Conservation (phyloP, 2,797 vertebrate genomes). For the Steatocranus sp. region DNA sequence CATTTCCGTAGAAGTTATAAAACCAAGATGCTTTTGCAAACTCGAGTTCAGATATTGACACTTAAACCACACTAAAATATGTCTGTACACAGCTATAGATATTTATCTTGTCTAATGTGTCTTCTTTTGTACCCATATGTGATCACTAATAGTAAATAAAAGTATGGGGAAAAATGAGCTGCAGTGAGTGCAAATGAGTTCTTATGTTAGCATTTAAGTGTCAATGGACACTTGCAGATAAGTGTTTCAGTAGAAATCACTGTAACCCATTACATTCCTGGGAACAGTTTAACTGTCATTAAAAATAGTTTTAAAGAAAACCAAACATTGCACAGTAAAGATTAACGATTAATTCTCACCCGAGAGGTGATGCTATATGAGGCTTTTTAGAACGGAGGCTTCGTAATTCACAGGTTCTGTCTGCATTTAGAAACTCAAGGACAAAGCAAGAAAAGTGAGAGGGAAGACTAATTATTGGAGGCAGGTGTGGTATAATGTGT, state of each 20-base stretch:
- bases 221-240: neutral
- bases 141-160: neutral
- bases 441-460: conserved; percentile 10
- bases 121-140: neutral
- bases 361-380: neutral
- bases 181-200: neutral
- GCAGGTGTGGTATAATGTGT: conserved; percentile 69
- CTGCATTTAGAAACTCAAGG: conserved; percentile 47
- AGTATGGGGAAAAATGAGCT: neutral
- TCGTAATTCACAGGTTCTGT: neutral
- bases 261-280: neutral
- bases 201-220: neutral
- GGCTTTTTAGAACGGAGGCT: neutral
- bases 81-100: neutral
- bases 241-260: neutral
- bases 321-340: neutral
- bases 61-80: neutral
- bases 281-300: neutral
- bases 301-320: neutral
- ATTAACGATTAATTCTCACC: neutral
- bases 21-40: neutral
- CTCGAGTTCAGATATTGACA: neutral
- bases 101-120: neutral
- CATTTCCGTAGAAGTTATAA: neutral
- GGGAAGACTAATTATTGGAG: conserved; percentile 32